Base-by-base conservation (phyloP, 1,140 invertebrate species). In the Neuroterus valhalla region DNA sequence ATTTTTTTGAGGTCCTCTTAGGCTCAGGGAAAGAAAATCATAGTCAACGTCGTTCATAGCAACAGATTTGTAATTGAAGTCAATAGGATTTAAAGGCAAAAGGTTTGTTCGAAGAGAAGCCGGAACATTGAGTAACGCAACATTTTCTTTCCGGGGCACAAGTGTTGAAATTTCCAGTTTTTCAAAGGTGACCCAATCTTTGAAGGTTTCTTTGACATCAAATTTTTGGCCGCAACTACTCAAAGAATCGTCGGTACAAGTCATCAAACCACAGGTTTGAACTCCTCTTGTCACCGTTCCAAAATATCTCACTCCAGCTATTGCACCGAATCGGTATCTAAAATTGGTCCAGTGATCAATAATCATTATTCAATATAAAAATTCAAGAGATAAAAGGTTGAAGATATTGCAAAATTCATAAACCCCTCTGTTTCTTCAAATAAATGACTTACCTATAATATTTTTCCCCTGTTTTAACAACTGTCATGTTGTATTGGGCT, bases 401-500 rank as follows among this genome's bases (percentile, higher is more conserved):
- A n/a, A n/a, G n/a, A n/a, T n/a, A 66, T 0, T 77, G 45, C 2
- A 74, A 72, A n/a, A 75, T 78, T 38, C 84, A 82, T 21, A 52
- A 38, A n/a, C n/a, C n/a, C n/a, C n/a, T 38, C 8, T 38, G 10
- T 38, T 10, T 38, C 50, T 23, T 11, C 70, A 10, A 11, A 70
- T 3, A 66, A 31, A 70, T 43, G 45, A 62, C 15, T 12, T 62
- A 85, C 84, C 80, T 86, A 70, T 84, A 84, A 78, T 79, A 82
- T 62, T 82, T 80, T 6, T 17, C 70, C 46, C 78, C 14, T 26
- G 66, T 68, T 19, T 71, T 42, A 1, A 70, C 15, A 23, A 68
- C 19, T 11, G 15, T 71, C 12, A 72, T 42, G 55, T 75, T 8
- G 14, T 70, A 69, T 3, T 11, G 17, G 0, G 73, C 66, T 15